phyloP scores from a whole-genome alignment of 37 sponge, comb jelly and placozoan species.

The Aphrocallistes beatrix region DNA sequence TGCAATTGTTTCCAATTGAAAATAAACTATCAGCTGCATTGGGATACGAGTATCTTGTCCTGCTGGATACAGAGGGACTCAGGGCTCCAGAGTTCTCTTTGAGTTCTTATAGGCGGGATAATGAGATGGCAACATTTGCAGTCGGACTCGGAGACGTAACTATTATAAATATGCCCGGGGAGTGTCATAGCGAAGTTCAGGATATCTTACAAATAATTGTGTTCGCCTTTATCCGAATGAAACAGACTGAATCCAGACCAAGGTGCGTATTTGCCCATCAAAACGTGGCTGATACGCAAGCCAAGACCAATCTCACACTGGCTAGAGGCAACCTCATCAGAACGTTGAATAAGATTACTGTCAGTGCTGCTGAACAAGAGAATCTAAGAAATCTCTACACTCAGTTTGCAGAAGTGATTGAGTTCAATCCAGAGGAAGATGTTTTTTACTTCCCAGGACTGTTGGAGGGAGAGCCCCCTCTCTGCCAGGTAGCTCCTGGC shows the following conservation, averaged over 20 bases:
- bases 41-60: neutral
- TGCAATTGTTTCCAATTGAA: neutral
- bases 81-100: neutral
- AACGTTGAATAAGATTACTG: neutral
- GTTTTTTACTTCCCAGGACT: slow-evolving; percentile 4
- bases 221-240: slow-evolving; percentile 18
- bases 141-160: neutral
- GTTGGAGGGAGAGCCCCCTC: slow-evolving; percentile 11
- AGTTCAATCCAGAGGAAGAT: neutral
- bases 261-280: neutral
- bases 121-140: slow-evolving; percentile 18
- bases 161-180: slow-evolving; percentile 4
- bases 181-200: neutral
- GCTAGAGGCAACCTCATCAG: neutral
- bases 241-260: neutral
- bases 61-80: neutral
- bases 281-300: neutral
- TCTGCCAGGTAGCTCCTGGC: neutral
- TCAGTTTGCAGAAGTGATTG: neutral
- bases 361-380: neutral
- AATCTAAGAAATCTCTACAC: neutral
- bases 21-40: neutral
- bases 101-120: neutral
- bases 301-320: neutral
- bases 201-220: slow-evolving; percentile 1